These are phyloP conservation scores for Podocnemis expansa DNA, from an alignment of 2,113 vertebrate genomes.

Conservation along the genomic window DNA sequence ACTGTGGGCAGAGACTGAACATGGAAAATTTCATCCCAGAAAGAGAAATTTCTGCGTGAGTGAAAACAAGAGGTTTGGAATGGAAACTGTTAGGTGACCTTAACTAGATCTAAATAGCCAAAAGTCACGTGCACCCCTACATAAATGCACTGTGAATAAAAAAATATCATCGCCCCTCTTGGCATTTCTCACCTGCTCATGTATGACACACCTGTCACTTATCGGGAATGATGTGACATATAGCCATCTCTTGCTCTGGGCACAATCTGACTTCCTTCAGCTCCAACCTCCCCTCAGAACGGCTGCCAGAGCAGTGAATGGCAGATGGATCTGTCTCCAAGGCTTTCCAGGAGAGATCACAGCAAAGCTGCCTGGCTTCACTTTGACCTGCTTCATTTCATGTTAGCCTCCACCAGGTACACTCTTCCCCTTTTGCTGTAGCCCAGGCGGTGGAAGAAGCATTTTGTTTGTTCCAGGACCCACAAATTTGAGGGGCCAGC, in stretches of 20 bases:
- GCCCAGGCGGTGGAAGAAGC: background rate
- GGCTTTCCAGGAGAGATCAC: background rate
- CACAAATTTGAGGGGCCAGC: too few species aligned
- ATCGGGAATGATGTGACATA: background rate
- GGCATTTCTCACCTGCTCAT: background rate
- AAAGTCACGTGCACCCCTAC: background rate
- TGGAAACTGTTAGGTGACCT: background rate
- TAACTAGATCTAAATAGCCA: background rate
- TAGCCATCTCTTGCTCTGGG: background rate
- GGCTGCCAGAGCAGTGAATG: background rate
- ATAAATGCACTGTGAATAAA: background rate
- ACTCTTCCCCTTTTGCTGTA: background rate
- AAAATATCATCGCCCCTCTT: background rate
- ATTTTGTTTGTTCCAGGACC: too few species aligned
- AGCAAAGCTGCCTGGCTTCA: background rate
- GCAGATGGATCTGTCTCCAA: background rate
- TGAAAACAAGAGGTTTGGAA: background rate
- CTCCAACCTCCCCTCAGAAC: background rate
- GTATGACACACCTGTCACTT: fast-evolving
- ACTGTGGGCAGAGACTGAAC: background rate
- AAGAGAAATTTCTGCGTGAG: background rate
- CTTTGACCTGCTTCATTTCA: background rate
- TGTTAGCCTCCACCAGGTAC: fast-evolving
- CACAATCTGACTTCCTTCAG: background rate
- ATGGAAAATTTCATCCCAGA: fast-evolving